Base-by-base conservation (phyloP, 2,113 vertebrate species). In the Saimiri boliviensis region DNA sequence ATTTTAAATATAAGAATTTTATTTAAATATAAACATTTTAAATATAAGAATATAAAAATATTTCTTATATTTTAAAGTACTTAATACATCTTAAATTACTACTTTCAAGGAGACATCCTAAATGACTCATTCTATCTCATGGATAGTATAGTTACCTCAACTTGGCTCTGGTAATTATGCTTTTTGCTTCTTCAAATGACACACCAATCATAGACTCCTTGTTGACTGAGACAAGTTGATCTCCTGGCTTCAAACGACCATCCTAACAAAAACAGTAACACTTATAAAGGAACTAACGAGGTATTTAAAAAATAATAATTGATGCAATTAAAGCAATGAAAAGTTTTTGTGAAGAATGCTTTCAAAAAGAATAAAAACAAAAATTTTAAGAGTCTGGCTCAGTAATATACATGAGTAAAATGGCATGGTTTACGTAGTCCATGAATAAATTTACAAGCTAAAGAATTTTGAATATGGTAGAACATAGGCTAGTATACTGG, bases 201-300 rank as follows among this genome's bases (percentile, higher is more conserved):
- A 99, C 98, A 14, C 99, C 99, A 80, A 99, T 99, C 98, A 99
- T 97, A 17, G 99, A 99, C 97, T 99, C 99, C 94, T 99, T 99
- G 98, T 99, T 99, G 96, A 99, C 98, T 85, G 99, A 99, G 81
- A 99, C 99, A 66, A 99, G 99, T 96, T 99, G 99, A 98, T 99
- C 99, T 60, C 99, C 99, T 32, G 99, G 98, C 93, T 99, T 99
- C 97, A 99, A 96, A 95, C 99, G 98, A 91, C 99, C 99, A 95
- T 99, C 99, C 99, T 99, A 98, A 93, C 87, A 82, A 77, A 77
- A 21, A 97, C 17, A 97, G 76, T 80, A 8, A 96, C 54, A 88
- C 85, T 93, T n/a, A 0, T 60, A 91, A 97, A 86, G 2, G 66
- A 93, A 89, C 10, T 23, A 85, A 73, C 42, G 5, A 73, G 66